phyloP scores from a whole-genome alignment of 2,797 vertebrate genomes.

The Mionectes olivaceus region DNA sequence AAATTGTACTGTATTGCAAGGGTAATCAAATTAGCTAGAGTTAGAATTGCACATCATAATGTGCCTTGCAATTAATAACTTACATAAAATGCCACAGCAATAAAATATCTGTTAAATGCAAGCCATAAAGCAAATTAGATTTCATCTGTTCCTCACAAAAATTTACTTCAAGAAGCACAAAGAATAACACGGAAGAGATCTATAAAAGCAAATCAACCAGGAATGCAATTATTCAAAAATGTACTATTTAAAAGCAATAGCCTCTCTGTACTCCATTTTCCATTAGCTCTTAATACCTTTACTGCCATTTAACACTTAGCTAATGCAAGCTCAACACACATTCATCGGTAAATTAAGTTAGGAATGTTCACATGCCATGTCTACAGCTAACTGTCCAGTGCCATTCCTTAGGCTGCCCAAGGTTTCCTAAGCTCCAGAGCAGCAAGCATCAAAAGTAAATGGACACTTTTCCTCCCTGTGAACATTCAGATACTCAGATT shows the following conservation, averaged over 20 bases:
- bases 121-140: conserved; percentile 60
- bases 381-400: conserved; percentile 14
- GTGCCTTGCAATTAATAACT: conserved; percentile 60
- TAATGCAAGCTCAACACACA: conserved; percentile 47
- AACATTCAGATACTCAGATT: background rate
- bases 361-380: conserved; percentile 1
- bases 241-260: conserved; percentile 49
- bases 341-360: conserved; percentile 56
- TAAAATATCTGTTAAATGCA: conserved; percentile 63
- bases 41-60: conserved; percentile 59
- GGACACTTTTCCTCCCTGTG: background rate
- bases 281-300: conserved; percentile 72
- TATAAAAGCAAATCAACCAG: conserved; percentile 70
- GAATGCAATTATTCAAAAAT: conserved; percentile 71
- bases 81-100: conserved; percentile 51
- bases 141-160: conserved; percentile 46
- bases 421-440: conserved; percentile 4
- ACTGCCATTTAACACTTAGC: conserved; percentile 57
- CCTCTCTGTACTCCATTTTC: conserved; percentile 56
- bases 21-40: conserved; percentile 64
- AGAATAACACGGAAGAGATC: conserved; percentile 52
- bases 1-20: conserved; percentile 45
- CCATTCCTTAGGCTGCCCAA: conserved; percentile 29
- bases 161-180: conserved; percentile 49
- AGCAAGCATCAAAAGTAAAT: conserved; percentile 36